phyloP scores from a whole-genome alignment of 2,113 vertebrate genomes.

The Danionella cerebrum region DNA sequence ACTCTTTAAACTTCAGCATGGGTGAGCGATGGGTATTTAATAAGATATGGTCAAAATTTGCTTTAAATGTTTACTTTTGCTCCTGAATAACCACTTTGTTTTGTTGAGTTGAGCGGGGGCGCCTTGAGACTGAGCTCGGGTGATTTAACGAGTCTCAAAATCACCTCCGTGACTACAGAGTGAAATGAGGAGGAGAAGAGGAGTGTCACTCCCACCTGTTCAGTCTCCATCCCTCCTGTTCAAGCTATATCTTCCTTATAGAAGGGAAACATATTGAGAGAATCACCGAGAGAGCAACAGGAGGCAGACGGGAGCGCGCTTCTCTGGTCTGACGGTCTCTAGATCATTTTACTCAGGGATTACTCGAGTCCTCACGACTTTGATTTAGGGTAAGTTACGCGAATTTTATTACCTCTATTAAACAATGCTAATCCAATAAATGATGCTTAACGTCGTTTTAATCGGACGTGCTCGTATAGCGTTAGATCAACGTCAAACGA shows the following conservation, averaged over 20 bases:
- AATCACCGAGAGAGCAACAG: background rate
- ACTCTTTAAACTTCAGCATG: too few relatives aligned
- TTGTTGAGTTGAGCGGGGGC: background rate
- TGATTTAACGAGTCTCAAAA: background rate
- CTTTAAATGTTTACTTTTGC: background rate
- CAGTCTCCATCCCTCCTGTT: background rate
- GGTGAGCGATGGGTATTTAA: too few relatives aligned
- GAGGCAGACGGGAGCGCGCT: background rate
- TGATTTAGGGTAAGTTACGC: background rate
- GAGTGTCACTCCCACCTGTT: conserved; percentile 44
- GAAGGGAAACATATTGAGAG: conserved; percentile 28
- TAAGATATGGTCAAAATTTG: too few relatives aligned
- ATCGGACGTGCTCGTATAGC: too few relatives aligned
- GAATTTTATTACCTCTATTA: too few relatives aligned
- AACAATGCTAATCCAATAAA: too few relatives aligned
- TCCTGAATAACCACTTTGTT: background rate
- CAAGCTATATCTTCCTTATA: background rate
- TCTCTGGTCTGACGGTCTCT: background rate
- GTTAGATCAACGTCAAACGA: too few relatives aligned
- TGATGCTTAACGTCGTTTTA: too few relatives aligned
- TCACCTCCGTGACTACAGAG: background rate
- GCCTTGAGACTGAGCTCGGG: background rate
- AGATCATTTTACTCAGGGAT: background rate
- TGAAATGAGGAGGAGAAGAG: background rate
- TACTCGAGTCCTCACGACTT: background rate